phyloP scores from a whole-genome alignment of 2,888 invertebrate genomes.

The Cynaeus angustus region DNA sequence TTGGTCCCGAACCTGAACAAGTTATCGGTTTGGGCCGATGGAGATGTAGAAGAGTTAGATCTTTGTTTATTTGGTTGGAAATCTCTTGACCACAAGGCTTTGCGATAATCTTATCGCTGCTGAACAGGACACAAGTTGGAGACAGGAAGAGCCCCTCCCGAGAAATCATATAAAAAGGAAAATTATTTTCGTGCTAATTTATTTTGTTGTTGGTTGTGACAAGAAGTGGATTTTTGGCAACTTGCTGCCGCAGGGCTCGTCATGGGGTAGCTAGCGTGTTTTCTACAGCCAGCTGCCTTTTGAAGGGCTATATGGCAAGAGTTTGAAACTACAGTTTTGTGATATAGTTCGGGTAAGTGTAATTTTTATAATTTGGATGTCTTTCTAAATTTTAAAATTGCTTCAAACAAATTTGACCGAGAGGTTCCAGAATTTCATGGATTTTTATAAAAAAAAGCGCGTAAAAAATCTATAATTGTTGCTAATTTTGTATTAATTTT shows the following conservation, averaged over 20 bases:
- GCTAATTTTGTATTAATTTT: too few relatives aligned
- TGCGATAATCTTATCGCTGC: slow-evolving; percentile 14
- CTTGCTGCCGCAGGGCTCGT: slow-evolving; percentile 71
- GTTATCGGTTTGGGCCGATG: too few relatives aligned
- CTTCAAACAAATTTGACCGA: too few relatives aligned
- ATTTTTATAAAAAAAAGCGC: too few relatives aligned
- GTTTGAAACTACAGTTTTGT: not conserved
- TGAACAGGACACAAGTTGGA: slow-evolving; percentile 15
- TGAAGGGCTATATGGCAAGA: slow-evolving; percentile 71
- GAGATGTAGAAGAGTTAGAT: not conserved
- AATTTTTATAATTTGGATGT: too few relatives aligned
- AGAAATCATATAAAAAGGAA: slow-evolving; percentile 30
- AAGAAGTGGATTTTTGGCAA: slow-evolving; percentile 44
- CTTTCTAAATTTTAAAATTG: too few relatives aligned
- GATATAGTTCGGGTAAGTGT: too few relatives aligned
- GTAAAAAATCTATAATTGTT: too few relatives aligned
- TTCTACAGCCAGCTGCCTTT: slow-evolving; percentile 72
- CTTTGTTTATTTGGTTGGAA: not conserved
- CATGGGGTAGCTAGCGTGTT: slow-evolving; percentile 72
- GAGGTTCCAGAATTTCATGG: too few relatives aligned
- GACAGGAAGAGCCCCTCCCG: slow-evolving; percentile 40
- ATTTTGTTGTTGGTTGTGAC: slow-evolving; percentile 5
- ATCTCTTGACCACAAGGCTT: not conserved
- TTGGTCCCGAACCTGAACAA: not conserved
- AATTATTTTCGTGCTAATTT: slow-evolving; percentile 9